Base-by-base conservation (phyloP, 2,113 vertebrate species). In the Lates calcarifer region DNA sequence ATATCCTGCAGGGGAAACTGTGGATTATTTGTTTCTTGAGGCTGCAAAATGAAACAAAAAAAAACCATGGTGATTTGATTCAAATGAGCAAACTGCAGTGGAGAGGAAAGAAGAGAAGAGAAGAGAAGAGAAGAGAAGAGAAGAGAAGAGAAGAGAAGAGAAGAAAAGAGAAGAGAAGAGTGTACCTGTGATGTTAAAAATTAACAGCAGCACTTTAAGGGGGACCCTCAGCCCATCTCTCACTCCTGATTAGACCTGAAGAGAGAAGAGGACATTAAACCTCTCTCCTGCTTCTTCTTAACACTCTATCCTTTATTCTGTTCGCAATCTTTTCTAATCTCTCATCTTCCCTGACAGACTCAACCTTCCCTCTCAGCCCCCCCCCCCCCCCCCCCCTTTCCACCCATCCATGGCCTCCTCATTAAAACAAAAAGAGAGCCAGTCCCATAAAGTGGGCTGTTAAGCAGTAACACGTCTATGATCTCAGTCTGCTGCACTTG, bases 361-460 rank as follows among this genome's bases (percentile, higher is more conserved):
- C 62, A 28, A 35, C 45, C 43, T 22, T 35, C 47, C 31, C 39
- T n/a, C n/a, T n/a, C n/a, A n/a, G n/a, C 39, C n/a, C 29, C 49
- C 41, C 57, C 20, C 65, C 33, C 39, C n/a, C 33, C 39, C n/a
- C 29, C 49, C 41, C 57, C 20, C 65, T 65, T 78, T 74, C 70
- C 70, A 76, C 58, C 83, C 74, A 79, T 77, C 62, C 78, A 56
- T 75, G 56, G 79, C 79, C 82, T 79, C 76, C 87, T 92, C 89
- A 88, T 92, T 92, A 91, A 90, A 91, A 80, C 84, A 84, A 81
- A 90, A 87, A 85, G 79, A 79, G 56, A 86, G 77, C 82, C 76
- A 47, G 63, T 77, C 66, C 73, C 80, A 87, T 89, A 84, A 91
- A 90, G 80, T 26, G 79, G 70, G 67, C 80, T 77, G 77, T 87